Conservation (phyloP, 1,140 invertebrate genomes). For the Megathymus violae region DNA sequence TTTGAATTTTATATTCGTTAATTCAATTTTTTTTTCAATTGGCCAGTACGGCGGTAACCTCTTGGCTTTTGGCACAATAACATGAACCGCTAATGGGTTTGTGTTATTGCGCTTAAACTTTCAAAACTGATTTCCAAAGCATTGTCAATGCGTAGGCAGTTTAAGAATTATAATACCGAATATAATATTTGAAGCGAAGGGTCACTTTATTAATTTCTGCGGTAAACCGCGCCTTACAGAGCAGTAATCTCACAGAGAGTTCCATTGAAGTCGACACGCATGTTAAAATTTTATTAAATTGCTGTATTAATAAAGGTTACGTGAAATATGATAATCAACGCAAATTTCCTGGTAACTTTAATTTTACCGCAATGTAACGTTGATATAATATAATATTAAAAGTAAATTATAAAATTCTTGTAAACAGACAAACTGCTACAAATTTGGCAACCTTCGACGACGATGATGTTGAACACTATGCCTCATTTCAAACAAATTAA, state of each 20-base stretch:
- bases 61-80: constrained; percentile 24
- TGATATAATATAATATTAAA: background rate
- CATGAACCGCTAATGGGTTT: constrained; percentile 35
- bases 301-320: constrained; percentile 29
- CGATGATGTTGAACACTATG: too few species aligned
- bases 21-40: constrained; percentile 29
- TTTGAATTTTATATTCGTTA: constrained; percentile 41
- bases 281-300: constrained; percentile 22
- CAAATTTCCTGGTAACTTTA: background rate
- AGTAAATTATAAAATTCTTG: background rate
- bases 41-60: constrained; percentile 14
- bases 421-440: background rate
- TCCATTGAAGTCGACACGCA: constrained; percentile 12
- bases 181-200: constrained; percentile 46
- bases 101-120: constrained; percentile 42
- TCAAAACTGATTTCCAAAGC: constrained; percentile 38
- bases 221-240: constrained; percentile 50
- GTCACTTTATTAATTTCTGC: constrained; percentile 65
- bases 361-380: constrained; percentile 5
- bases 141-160: constrained; percentile 57
- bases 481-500: too few species aligned
- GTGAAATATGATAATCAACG: constrained; percentile 18
- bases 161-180: constrained; percentile 53
- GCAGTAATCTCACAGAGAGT: constrained; percentile 42
- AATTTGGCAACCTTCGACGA: too few species aligned